Evolutionary conservation across 2,797 vertebrate genomes (phyloP), one percentile per base, ranked within the genome.

Genomic region (Anguilla anguilla): DNA sequence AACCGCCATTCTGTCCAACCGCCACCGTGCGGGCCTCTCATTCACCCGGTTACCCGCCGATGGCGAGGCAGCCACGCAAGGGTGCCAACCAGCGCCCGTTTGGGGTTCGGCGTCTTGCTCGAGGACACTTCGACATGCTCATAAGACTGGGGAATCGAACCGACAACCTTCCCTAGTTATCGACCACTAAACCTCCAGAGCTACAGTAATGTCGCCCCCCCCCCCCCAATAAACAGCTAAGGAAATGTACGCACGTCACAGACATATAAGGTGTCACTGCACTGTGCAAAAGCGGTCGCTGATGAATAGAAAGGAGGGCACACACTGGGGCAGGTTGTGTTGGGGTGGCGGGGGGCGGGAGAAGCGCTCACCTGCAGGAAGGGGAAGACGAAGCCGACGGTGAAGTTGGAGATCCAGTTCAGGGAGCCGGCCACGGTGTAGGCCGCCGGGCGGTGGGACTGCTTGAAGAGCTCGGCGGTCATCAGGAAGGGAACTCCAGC

Each of bases 351-450:
- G 39, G 39, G 39, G 0, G 3, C 0, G 39, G 43, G 25, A 22
- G 39, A 35, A 46, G 0, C 77, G 0, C 28, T 92, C 90, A 98
- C 98, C 97, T 98, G 97, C 35, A 98, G 92, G 93, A 98, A 98
- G 35, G 97, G 98, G 90, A 98, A 98, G 90, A 98, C 84, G 53
- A 98, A 97, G 90, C 97, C 98, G 0, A 98, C 79, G 0, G 96
- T 96, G 94, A 98, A 98, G 94, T 98, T 98, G 91, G 97, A 98
- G 88, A 97, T 31, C 97, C 98, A 98, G 94, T 98, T 98, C 90
- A 98, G 96, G 35, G 96, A 96, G 0, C 97, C 97, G 0, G 96
- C 97, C 2, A 98, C 93, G 0, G 96, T 97, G 93, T 97, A 98
- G 83, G 97, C 98, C 0, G 97, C 95, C 0, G 97, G 96, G 3